Conservation (phyloP, 2,888 invertebrate species). For the Papilio protenor region DNA sequence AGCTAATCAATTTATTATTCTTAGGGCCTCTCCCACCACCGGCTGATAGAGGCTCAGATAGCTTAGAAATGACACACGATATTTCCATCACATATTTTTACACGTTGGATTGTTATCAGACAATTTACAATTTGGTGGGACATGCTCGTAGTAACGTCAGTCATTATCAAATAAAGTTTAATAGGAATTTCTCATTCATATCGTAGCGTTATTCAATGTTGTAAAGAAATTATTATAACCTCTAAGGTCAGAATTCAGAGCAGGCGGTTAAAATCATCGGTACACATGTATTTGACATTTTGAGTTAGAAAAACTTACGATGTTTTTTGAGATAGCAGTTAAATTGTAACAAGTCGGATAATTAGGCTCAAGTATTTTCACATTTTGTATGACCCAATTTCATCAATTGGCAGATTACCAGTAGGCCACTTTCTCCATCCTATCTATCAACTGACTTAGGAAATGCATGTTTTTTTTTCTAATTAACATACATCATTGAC, state of each 20-base stretch:
- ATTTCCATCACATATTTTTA: no score
- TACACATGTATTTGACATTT: no score
- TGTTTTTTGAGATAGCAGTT: not conserved
- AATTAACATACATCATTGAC: not conserved
- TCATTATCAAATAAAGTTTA: no score
- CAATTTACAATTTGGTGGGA: no score
- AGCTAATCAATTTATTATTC: not conserved
- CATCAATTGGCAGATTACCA: conserved; percentile 32
- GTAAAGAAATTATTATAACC: not conserved
- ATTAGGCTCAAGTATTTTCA: conserved; percentile 32
- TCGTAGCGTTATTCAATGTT: not conserved
- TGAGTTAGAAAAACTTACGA: not conserved
- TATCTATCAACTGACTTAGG: conserved; percentile 3
- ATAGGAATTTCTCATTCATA: no score
- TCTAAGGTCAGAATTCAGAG: not conserved
- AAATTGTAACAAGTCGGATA: conserved; percentile 6
- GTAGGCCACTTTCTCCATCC: not conserved
- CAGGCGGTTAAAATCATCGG: not conserved
- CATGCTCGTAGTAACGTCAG: no score
- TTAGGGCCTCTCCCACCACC: not conserved
- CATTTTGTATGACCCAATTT: conserved; percentile 26
- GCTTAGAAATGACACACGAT: no score
- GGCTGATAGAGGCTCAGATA: no score
- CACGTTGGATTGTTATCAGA: no score
- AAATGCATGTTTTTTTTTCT: not conserved